Evolutionary conservation across 2,888 invertebrate species (phyloP), one percentile per base, ranked within the genome.

Genomic region (Prosapia bicincta): DNA sequence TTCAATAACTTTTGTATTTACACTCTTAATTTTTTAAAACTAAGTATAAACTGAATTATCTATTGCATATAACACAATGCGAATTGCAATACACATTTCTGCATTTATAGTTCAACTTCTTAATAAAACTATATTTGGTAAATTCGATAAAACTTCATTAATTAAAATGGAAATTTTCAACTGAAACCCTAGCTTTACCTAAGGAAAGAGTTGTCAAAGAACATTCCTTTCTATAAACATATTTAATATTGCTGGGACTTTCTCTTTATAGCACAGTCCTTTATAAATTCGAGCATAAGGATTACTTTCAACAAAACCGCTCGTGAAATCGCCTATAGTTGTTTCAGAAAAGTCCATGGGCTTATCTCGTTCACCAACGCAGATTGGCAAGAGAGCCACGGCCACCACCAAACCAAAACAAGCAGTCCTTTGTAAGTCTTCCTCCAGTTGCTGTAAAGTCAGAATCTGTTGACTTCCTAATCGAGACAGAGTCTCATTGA

Each of bases 371-470:
- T n/a, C 20, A n/a, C 54, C 54, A 3, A 54, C 24, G 23, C 70
- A 70, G 23, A 70, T 70, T 2, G 70, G 70, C n/a, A 70, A 26
- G 0, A 70, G 32, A 28, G 38, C 9, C 1, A 70, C 70, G 13
- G 70, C 32, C 24, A 70, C 70, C 23, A 32, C 1, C 70, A 70
- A 38, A 0, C 70, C 70, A 70, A 28, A 70, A 38, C 70, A 70
- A n/a, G 32, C 70, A 15, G 70, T 70, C n/a, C 70, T 70, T n/a
- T 25, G 25, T 25, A 38, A 38, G 5, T 70, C 38, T 23, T 70
- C 26, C 1, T 38, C 38, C 0, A 70, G 43, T 13, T 70, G 38
- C 26, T 70, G 7, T 6, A 24, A 20, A 3, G 70, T 25, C 24
- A 70, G 23, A 25, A 43, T 13, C 5, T 15, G 24, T 38, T 70